phyloP scores from a whole-genome alignment of 2,113 vertebrate species.

The Leptobrachium ailaonicum region DNA sequence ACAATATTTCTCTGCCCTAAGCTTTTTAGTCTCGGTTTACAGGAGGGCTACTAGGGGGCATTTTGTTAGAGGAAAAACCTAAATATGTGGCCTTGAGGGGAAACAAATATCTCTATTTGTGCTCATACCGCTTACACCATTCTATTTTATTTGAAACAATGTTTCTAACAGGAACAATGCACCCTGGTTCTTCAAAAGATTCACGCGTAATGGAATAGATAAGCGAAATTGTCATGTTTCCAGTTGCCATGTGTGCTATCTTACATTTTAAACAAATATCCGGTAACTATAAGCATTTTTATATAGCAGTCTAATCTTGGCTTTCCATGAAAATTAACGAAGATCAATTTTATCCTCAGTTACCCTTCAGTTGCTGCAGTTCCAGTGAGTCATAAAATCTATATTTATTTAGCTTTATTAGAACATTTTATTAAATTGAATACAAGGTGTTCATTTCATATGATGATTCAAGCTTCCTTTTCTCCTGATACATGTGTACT shows the following conservation, averaged over 20 bases:
- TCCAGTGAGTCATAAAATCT: neutral
- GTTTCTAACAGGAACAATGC: neutral
- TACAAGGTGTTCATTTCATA: too few species aligned
- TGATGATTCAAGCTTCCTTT: too few species aligned
- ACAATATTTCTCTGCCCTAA: too few species aligned
- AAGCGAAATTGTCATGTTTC: neutral
- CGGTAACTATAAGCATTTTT: neutral
- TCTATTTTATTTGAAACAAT: neutral
- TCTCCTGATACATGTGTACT: too few species aligned
- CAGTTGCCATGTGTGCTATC: conserved; percentile 8
- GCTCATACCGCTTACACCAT: neutral
- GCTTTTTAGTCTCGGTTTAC: too few species aligned
- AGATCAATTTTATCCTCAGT: neutral
- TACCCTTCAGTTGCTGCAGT: neutral
- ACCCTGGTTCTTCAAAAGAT: neutral
- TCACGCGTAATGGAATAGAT: neutral
- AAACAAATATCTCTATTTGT: neutral
- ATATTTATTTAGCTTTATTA: too few species aligned
- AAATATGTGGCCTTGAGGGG: too few species aligned
- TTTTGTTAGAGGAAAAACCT: too few species aligned
- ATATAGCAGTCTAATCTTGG: neutral
- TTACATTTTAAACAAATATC: neutral
- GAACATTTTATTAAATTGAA: too few species aligned
- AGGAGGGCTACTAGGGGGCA: too few species aligned
- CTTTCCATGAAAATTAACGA: conserved; percentile 1